Evolutionary conservation across 2,113 vertebrate genomes (phyloP), one percentile per base, ranked within the genome.

Genomic region (Oriolus oriolus): DNA sequence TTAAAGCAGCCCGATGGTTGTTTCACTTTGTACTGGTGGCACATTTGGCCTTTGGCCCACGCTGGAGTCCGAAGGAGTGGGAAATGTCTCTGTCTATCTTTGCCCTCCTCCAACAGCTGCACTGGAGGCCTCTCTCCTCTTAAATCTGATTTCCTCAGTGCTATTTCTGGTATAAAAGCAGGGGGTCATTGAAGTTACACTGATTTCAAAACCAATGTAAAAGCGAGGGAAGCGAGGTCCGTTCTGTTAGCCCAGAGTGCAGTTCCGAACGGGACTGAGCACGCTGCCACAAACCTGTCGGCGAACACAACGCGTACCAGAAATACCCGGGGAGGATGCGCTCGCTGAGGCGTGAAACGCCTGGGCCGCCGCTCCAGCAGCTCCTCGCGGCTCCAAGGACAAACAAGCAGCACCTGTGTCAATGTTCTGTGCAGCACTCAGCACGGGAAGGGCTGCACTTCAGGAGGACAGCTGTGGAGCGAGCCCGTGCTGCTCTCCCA

Each of bases 331-430:
- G 90, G 95, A 95, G 71, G 95, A 65, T 27, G 93, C 0, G 50
- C 61, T 92, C 53, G 17, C 49, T 30, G 91, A 64, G 57, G 70
- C 63, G 94, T 94, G 91, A 91, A 94, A 97, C 14, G 74, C 66
- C 87, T 93, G 41, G 0, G 82, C 84, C 0, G 18, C 86, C 87
- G 39, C 87, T 88, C 87, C 74, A 31, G 90, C 1, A 4, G 42
- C 0, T 80, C 85, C 90, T 78, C 2, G 0, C 33, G 28, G 79
- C 85, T 81, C 96, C 85, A 78, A 89, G 95, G 88, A 92, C 92
- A 60, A 82, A 57, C 26, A 31, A 65, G 71, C 91, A 66, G 90
- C 87, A 42, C 21, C 83, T 78, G 64, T 1, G 28, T 4, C 14
- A 13, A 14, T 9, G 66, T 20, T 74, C 35, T 66, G 35, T 4